Evolutionary conservation across 2,113 vertebrate species (phyloP), one percentile per base, ranked within the genome.

Genomic region (Nannospalax galili): DNA sequence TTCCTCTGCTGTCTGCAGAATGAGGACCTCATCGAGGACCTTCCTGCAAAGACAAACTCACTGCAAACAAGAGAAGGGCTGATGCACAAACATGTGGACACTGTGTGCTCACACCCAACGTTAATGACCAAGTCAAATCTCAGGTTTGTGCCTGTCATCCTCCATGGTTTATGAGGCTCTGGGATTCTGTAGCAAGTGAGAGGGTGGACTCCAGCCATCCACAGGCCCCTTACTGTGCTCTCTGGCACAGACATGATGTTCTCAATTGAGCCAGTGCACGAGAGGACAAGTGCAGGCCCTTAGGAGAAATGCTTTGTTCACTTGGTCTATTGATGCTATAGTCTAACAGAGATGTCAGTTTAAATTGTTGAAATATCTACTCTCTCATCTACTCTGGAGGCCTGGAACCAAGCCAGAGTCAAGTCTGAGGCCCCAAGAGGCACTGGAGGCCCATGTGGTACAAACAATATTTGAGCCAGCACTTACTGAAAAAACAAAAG

Each of bases 11-110:
- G 35, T 74, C 65, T 74, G 91, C 58, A 86, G 64, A 65, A 79
- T 0, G 1, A 56, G 26, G 65, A 30, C 22, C 42, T 80, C 70
- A 40, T 22, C 35, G 45, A 81, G 69, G 58, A 30, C 40, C 20
- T 93, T 58, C 77, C 64, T 86, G 52, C 35, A 48, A 35, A 22
- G 28, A 16, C 19, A 65, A 45, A 65, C 37, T 65, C 65, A 40
- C 40, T 14, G 45, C 35, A 75, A 88, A 52, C 11, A 28, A 67
- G 58, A 75, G 56, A 80, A 42, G 6, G 28, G 30, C 24, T 30
- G 16, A 58, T 65, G 19, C 8, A 16, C 35, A 37, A 28, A 37
- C 45, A 86, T 0, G 0, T 17, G 8, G 0, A 3, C 0, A 11
- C 14, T 4, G 4, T 70, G 48, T 12, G 22, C 48, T 11, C 56